Evolutionary conservation across 2,113 vertebrate species (phyloP).

Genomic region (Clarias magur): DNA sequence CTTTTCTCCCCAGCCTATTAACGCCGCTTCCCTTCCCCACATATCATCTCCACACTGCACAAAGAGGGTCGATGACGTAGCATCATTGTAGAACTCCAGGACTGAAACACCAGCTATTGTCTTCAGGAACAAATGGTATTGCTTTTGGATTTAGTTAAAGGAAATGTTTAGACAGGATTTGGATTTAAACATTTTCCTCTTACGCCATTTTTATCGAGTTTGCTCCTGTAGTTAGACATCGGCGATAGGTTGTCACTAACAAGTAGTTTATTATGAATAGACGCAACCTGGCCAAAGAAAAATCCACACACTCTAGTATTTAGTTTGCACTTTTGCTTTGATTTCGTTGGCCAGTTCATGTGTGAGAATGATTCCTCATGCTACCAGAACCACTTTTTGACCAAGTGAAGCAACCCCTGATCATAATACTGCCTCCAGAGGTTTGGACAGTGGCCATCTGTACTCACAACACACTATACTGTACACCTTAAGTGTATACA

Average conservation of each 20-base stretch:
- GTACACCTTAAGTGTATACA: background rate
- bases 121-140: conserved; percentile 23
- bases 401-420: too few relatives aligned
- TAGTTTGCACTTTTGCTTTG: too few relatives aligned
- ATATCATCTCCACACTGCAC: conserved; percentile 40
- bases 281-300: background rate
- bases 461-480: background rate
- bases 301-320: too few relatives aligned
- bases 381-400: too few relatives aligned
- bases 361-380: too few relatives aligned
- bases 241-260: background rate
- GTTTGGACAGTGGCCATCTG: too few relatives aligned
- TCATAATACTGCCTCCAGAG: too few relatives aligned
- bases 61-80: conserved; percentile 44
- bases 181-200: background rate
- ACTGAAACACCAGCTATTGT: conserved; percentile 19
- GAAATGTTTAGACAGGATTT: background rate
- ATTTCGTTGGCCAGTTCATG: too few relatives aligned
- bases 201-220: background rate
- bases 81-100: conserved; percentile 26
- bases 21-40: conserved; percentile 49
- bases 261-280: background rate
- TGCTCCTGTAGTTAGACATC: background rate
- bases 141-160: background rate
- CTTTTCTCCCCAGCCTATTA: conserved; percentile 65